Percentiles rank a stretch among this genome's conserved stretches.
phyloP scores from a whole-genome alignment of 2,888 invertebrate genomes.

The Argyra leucocephala region DNA sequence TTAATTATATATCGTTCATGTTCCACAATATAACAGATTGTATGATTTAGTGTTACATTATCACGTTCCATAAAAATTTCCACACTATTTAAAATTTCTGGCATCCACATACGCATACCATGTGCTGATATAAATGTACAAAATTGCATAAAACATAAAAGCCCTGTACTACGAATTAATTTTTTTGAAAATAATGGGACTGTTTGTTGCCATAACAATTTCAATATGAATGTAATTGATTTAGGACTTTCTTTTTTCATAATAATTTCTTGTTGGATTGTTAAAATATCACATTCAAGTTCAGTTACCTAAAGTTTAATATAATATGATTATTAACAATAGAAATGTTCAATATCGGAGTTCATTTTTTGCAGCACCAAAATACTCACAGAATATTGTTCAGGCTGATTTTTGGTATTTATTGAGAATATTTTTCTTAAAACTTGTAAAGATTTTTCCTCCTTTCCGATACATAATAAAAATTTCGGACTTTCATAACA shows the following conservation, averaged over 20 bases:
- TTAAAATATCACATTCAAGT: neutral
- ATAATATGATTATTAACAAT: too few relatives aligned
- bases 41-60: constrained; percentile 26
- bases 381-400: constrained; percentile 26
- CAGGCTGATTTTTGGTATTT: constrained; percentile 29
- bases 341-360: too few relatives aligned
- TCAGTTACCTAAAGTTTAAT: neutral
- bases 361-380: too few relatives aligned
- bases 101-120: constrained; percentile 39
- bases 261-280: neutral
- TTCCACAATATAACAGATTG: constrained; percentile 33
- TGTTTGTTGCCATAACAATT: constrained; percentile 35
- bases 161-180: constrained; percentile 31
- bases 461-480: constrained; percentile 30
- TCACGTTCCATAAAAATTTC: constrained; percentile 30
- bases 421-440: constrained; percentile 30
- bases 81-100: constrained; percentile 36
- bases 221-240: neutral
- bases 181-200: constrained; percentile 33
- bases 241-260: neutral
- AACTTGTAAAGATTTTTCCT: constrained; percentile 30
- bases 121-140: constrained; percentile 33
- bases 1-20: neutral
- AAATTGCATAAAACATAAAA: constrained; percentile 36
- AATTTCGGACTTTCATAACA: constrained; percentile 41